phyloP scores from a whole-genome alignment of 2,113 vertebrate species.

The Sakesphorus luctuosus region DNA sequence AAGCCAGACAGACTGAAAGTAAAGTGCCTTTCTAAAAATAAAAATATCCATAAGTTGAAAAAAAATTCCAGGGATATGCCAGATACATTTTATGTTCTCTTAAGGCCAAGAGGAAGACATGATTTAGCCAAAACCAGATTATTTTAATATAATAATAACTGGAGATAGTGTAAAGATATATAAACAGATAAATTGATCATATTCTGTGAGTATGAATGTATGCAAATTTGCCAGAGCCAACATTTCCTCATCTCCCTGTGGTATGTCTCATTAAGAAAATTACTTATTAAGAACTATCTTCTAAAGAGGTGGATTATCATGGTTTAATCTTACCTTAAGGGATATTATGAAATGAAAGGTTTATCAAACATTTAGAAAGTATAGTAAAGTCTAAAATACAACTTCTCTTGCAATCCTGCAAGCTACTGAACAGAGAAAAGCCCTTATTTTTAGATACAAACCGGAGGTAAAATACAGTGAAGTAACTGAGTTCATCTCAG shows the following conservation, averaged over 20 bases:
- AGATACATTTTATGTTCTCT: neutral
- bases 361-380: neutral
- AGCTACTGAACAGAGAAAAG: neutral
- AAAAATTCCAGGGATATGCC: neutral
- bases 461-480: neutral
- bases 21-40: neutral
- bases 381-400: neutral
- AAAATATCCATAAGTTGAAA: neutral
- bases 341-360: neutral
- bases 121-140: neutral
- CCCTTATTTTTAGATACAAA: neutral
- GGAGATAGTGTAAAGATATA: neutral
- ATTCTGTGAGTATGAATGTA: neutral
- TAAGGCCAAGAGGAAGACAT: neutral
- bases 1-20: neutral
- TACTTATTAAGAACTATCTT: neutral
- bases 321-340: constrained; percentile 12
- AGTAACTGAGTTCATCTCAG: neutral
- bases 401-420: neutral
- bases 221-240: neutral
- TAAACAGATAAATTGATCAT: neutral
- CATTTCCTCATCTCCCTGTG: neutral
- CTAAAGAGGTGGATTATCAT: neutral
- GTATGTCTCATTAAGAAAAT: neutral
- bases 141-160: neutral